phyloP scores from a whole-genome alignment of 2,113 vertebrate species.

The Mesoclemmys tuberculata region DNA sequence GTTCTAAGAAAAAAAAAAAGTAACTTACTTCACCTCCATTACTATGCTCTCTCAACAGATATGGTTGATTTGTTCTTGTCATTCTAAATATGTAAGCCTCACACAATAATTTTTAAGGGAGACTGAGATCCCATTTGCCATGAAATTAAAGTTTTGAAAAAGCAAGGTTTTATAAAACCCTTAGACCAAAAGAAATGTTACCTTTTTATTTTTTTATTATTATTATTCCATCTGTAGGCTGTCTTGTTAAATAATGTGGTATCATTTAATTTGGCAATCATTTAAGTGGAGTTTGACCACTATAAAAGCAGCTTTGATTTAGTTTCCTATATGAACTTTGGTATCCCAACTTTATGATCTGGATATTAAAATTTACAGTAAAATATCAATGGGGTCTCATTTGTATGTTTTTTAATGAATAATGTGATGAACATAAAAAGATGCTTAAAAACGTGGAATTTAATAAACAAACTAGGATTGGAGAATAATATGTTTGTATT shows the following conservation, averaged over 20 bases:
- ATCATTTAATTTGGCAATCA: neutral
- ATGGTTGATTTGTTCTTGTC: neutral
- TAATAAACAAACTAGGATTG: neutral
- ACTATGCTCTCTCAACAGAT: neutral
- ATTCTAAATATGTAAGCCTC: neutral
- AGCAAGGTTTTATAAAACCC: neutral
- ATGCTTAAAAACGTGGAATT: neutral
- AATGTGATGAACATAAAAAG: constrained; percentile 14
- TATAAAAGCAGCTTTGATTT: neutral
- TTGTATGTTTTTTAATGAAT: constrained; percentile 12
- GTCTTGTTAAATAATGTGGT: neutral
- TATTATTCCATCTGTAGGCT: neutral
- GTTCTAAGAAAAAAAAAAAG: neutral
- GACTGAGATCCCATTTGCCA: neutral
- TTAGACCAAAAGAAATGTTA: neutral
- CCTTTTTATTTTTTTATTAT: no score
- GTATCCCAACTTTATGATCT: neutral
- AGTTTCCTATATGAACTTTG: neutral
- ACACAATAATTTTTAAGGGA: neutral
- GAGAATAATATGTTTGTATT: neutral
- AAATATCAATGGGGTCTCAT: neutral
- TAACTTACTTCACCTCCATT: neutral
- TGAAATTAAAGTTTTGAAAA: neutral
- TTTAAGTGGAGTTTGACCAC: neutral
- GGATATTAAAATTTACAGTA: neutral